Evolutionary conservation across 2,888 invertebrate species (phyloP), one percentile per base, ranked within the genome.

Genomic region (Pollenia angustigena): DNA sequence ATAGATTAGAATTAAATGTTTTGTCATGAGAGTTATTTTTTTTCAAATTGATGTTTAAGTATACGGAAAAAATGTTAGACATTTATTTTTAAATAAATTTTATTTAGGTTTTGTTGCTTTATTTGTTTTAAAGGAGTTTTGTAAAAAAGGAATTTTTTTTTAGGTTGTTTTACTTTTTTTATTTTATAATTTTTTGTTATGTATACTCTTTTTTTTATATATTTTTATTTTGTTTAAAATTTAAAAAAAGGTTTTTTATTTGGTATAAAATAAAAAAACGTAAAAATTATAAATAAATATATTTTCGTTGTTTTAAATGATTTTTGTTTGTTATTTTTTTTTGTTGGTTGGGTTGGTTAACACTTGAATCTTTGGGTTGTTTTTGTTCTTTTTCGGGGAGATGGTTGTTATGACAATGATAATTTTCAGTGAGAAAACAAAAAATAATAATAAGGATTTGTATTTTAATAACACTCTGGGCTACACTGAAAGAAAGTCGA

Each of bases 261-360:
- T 78, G 76, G 46, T 84, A 78, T 68, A 78, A 87, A 84, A 72
- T 56, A 78, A 81, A 69, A 54, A 12, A 82, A 78, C 23, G 12
- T 46, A 75, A 78, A 64, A 79, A 78, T 69, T 54, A 40, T 76
- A 80, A 85, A 80, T 64, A 80, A 81, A 75, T 83, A 72, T 84
- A 81, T 76, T 68, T 87, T 87, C 87, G 87, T 87, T 87, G 87
- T 87, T 87, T 84, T 74, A 84, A 84, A 87, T 69, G 78, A 78
- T 72, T 60, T 40, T 32, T 32, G 32, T 32, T 32, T 32, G 4
- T 32, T n/a, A n/a, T n/a, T n/a, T n/a, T n/a, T n/a, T 32, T 74
- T 44, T 56, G 9, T 69, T 48, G 78, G 87, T 87, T 87, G 87
- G 87, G 78, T 87, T 87, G 84, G 84, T 81, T 87, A 74, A 78